Conservation (phyloP, 1,140 invertebrate genomes). For the Drosophila quadrilineata region DNA sequence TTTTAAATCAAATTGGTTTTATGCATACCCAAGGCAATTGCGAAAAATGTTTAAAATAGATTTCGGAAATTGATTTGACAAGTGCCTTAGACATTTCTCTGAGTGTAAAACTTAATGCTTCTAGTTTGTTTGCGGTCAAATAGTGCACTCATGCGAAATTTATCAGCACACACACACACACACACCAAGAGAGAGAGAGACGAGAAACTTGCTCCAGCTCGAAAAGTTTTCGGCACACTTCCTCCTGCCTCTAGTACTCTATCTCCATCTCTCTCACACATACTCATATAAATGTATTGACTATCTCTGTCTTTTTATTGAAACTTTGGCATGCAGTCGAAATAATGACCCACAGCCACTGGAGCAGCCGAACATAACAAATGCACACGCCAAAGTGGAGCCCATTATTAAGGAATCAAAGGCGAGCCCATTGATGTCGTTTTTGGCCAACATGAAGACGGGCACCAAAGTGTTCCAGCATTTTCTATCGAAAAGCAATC, state of each 20-base stretch:
- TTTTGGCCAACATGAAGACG: conserved; percentile 84
- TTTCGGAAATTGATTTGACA: no score
- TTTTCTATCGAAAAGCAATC: conserved; percentile 84
- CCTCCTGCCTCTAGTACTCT: not conserved
- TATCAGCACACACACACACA: conserved; percentile 52
- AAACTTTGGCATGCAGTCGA: no score
- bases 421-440: conserved; percentile 84
- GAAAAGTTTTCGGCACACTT: conserved; percentile 68
- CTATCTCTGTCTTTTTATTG: no score
- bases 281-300: no score
- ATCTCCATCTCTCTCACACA: not conserved
- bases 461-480: conserved; percentile 86
- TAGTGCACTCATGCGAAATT: conserved; percentile 75
- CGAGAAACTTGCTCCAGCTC: no score
- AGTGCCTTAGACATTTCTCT: conserved; percentile 7
- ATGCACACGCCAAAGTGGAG: conserved; percentile 78
- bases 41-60: no score
- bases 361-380: conserved; percentile 78
- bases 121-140: conserved; percentile 72
- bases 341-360: conserved; percentile 80
- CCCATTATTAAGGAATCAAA: conserved; percentile 82
- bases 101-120: conserved; percentile 28
- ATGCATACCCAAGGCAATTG: no score
- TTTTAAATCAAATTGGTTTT: no score
- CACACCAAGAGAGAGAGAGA: no score